Evolutionary conservation across 2,888 invertebrate genomes (phyloP).

Genomic region (Clanis bilineata): DNA sequence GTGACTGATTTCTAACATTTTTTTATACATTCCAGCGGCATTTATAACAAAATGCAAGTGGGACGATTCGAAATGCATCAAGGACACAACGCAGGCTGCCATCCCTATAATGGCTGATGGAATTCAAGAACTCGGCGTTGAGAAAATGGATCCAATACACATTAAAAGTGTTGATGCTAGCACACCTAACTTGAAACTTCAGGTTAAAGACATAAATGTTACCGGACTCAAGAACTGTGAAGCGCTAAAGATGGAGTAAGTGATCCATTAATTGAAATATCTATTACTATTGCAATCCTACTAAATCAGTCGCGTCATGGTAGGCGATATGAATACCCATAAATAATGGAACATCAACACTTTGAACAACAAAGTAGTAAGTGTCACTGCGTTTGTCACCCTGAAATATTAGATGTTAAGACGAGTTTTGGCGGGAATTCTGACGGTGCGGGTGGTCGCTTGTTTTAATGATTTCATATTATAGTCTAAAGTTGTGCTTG

Average conservation of each 20-base stretch:
- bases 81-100: constrained; percentile 28
- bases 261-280: background rate
- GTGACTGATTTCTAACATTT: background rate
- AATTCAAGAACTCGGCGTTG: constrained; percentile 41
- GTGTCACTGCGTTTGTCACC: too few species aligned
- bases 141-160: constrained; percentile 22
- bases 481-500: too few species aligned
- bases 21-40: constrained; percentile 25
- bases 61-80: constrained; percentile 42
- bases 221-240: background rate
- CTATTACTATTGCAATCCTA: too few species aligned
- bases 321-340: too few species aligned
- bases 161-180: constrained; percentile 21
- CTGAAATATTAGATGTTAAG: too few species aligned
- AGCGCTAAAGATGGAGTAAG: background rate
- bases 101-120: constrained; percentile 41
- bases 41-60: constrained; percentile 44
- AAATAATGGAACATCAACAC: too few species aligned
- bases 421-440: too few species aligned
- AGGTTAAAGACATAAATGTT: background rate
- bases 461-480: too few species aligned
- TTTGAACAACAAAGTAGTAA: too few species aligned
- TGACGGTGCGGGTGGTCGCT: too few species aligned
- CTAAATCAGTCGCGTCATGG: too few species aligned
- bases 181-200: constrained; percentile 22